Percentiles rank a stretch among this genome's conserved stretches.
Evolutionary conservation across 1,140 invertebrate genomes (phyloP).

Genomic region (Drosophila willistoni): DNA sequence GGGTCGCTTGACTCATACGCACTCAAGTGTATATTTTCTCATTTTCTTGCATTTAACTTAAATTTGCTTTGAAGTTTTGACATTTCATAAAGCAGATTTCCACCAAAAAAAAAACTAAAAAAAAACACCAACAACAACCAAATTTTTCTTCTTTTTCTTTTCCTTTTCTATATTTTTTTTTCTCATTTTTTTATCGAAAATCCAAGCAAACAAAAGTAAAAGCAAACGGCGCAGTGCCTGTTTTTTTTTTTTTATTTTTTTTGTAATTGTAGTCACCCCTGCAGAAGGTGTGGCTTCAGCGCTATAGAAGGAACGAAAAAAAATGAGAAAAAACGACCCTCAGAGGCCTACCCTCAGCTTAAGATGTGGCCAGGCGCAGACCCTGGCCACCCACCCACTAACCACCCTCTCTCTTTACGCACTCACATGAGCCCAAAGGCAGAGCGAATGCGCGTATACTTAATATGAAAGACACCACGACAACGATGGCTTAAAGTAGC

Average conservation of each 20-base stretch:
- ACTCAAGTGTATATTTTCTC: constrained; percentile 82
- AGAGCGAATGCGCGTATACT: constrained; percentile 57
- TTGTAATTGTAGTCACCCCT: constrained; percentile 77
- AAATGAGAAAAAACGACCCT: constrained; percentile 60
- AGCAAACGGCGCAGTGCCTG: constrained; percentile 52
- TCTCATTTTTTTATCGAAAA: constrained; percentile 74
- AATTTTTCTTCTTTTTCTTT: constrained; percentile 46
- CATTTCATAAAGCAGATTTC: constrained; percentile 81
- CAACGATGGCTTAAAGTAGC: constrained; percentile 70
- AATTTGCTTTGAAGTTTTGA: constrained; percentile 82
- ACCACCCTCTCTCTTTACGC: constrained; percentile 1
- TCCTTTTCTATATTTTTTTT: constrained; percentile 20
- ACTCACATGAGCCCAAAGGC: constrained; percentile 45
- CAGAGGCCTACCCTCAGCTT: constrained; percentile 43
- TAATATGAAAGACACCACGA: constrained; percentile 60
- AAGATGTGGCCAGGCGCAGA: not conserved
- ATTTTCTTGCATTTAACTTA: constrained; percentile 82
- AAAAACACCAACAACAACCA: constrained; percentile 25
- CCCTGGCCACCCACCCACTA: not conserved
- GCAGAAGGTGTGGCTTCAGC: constrained; percentile 78
- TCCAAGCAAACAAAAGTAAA: constrained; percentile 81
- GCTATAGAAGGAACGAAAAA: constrained; percentile 24
- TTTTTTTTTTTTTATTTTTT: constrained; percentile 1
- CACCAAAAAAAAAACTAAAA: constrained; percentile 20
- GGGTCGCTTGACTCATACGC: constrained; percentile 51